These are phyloP conservation scores for Cichladusa arquata DNA, from an alignment of 2,113 vertebrate genomes.

Conservation along the genomic window DNA sequence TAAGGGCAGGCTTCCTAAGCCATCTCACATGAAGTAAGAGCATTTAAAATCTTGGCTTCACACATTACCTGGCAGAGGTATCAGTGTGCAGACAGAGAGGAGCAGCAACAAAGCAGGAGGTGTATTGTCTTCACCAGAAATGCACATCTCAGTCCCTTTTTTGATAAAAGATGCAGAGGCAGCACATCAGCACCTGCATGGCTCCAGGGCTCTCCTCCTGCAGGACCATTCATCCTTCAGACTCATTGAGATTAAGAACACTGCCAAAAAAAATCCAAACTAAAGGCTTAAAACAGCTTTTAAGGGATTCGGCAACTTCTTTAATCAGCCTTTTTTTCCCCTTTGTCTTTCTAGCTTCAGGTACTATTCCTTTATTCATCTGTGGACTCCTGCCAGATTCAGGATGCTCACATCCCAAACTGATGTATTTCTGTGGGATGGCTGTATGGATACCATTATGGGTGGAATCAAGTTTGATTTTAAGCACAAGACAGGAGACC, in stretches of 20 bases:
- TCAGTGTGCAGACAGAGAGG: neutral
- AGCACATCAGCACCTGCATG: neutral
- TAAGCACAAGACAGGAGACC: neutral
- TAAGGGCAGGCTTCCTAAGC: neutral
- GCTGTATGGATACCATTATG: neutral
- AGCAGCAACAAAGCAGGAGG: neutral
- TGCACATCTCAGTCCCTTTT: neutral
- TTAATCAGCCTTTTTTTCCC: neutral
- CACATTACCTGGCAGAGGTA: neutral
- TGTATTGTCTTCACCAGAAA: neutral
- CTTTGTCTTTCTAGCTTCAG: neutral
- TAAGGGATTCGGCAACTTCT: neutral
- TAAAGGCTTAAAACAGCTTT: slow-evolving; percentile 6
- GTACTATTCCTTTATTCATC: neutral
- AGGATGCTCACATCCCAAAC: neutral
- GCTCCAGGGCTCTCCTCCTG: neutral
- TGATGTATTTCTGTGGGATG: neutral
- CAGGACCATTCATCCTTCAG: neutral
- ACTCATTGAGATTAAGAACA: neutral
- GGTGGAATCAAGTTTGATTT: neutral
- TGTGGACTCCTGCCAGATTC: neutral
- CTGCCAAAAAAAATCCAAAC: neutral
- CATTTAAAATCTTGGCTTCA: neutral
- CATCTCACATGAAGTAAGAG: neutral
- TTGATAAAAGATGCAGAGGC: neutral